A percentile compares a stretch with the other conserved stretches of the same genome.
Conservation (phyloP, 2,888 invertebrate species). For the Baccha elongata region DNA sequence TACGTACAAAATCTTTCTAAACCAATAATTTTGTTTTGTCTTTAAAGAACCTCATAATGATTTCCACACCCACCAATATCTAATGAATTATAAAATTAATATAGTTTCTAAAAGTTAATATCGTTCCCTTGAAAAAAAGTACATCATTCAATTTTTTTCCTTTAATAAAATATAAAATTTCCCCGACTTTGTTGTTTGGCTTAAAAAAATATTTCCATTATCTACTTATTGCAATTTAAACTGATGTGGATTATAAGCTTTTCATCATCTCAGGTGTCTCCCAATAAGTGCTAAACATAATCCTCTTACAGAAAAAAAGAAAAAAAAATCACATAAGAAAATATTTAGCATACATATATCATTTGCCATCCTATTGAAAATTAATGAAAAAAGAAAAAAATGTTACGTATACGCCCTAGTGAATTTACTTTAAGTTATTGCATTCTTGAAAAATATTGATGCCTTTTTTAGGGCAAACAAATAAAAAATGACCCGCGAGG, state of each 20-base stretch:
- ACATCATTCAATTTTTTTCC: neutral
- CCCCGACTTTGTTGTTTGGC: slow-evolving; percentile 3
- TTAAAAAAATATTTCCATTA: slow-evolving; percentile 59
- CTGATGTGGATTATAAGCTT: slow-evolving; percentile 60
- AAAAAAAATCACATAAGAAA: slow-evolving; percentile 34
- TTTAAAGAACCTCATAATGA: too few relatives aligned
- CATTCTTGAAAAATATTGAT: slow-evolving; percentile 47
- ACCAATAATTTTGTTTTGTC: too few relatives aligned
- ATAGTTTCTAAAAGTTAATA: too few relatives aligned
- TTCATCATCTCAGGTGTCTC: slow-evolving; percentile 42
- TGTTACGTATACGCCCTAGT: slow-evolving; percentile 64
- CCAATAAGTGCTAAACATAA: slow-evolving; percentile 14
- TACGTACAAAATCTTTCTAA: too few relatives aligned
- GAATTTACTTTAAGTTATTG: slow-evolving; percentile 53
- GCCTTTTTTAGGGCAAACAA: neutral
- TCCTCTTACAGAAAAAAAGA: neutral
- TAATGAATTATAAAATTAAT: too few relatives aligned
- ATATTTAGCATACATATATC: neutral
- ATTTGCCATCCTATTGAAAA: neutral
- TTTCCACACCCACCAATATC: too few relatives aligned
- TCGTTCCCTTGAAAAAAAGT: too few relatives aligned
- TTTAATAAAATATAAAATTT: slow-evolving; percentile 4
- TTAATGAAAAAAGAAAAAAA: slow-evolving; percentile 12
- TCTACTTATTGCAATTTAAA: slow-evolving; percentile 53
- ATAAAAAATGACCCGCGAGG: neutral